phyloP scores from a whole-genome alignment of 2,888 invertebrate species.

The Byasa hedistus region DNA sequence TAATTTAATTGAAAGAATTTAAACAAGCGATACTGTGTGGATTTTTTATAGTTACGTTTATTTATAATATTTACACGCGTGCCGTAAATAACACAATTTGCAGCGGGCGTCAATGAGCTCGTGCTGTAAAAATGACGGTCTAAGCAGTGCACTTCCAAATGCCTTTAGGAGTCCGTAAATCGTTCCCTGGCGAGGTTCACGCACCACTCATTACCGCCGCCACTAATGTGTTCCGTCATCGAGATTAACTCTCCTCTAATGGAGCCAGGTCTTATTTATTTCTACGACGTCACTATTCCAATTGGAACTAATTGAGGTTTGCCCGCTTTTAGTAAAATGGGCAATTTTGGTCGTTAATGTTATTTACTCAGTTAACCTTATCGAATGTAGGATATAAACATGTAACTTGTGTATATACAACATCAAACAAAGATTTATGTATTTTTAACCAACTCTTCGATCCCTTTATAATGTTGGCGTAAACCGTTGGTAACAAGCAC shows the following conservation, averaged over 20 bases:
- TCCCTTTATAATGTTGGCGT: too few species aligned
- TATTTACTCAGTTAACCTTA: slow-evolving; percentile 51
- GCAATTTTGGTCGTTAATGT: slow-evolving; percentile 66
- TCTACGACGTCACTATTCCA: slow-evolving; percentile 71
- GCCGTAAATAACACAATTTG: slow-evolving; percentile 4
- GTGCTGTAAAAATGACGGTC: slow-evolving; percentile 23
- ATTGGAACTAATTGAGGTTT: slow-evolving; percentile 75
- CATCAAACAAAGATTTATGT: background rate
- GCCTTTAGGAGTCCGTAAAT: slow-evolving; percentile 73
- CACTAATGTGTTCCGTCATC: slow-evolving; percentile 78
- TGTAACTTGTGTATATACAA: background rate
- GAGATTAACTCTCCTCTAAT: slow-evolving; percentile 75
- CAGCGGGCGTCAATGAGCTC: slow-evolving; percentile 7
- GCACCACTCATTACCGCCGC: slow-evolving; percentile 67
- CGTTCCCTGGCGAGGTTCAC: slow-evolving; percentile 64
- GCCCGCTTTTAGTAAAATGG: slow-evolving; percentile 76
- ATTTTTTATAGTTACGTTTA: background rate
- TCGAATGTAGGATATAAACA: slow-evolving; percentile 36
- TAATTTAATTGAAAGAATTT: background rate
- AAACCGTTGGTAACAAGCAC: background rate
- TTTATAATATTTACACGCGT: background rate
- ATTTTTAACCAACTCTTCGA: background rate
- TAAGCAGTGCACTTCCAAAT: slow-evolving; percentile 43
- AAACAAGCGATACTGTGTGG: background rate
- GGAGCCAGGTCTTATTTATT: slow-evolving; percentile 64